Evolutionary conservation across 1,140 invertebrate species (phyloP).

Genomic region (Drosophila grimshawi): DNA sequence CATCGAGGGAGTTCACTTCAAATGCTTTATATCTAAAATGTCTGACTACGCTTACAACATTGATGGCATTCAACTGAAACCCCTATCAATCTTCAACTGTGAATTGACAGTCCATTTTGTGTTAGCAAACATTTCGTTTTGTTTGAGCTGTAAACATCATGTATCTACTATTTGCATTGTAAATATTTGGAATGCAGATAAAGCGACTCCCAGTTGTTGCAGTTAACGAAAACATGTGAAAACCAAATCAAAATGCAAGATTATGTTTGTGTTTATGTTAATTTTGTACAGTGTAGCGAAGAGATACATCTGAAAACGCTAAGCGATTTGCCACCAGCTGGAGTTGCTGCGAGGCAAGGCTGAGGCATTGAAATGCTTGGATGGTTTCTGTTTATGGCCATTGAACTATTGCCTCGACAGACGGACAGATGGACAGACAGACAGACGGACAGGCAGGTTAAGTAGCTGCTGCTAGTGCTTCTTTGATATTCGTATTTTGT

Average conservation of each 20-base stretch:
- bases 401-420: slow-evolving; percentile 32
- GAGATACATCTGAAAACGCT: not conserved
- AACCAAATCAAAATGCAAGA: not conserved
- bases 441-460: not conserved
- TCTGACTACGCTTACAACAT: too few species aligned
- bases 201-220: not conserved
- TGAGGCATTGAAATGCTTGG: slow-evolving; percentile 38
- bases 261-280: slow-evolving; percentile 1
- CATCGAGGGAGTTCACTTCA: too few species aligned
- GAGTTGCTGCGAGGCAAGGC: slow-evolving; percentile 19
- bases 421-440: too few species aligned
- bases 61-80: too few species aligned
- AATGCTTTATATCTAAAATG: too few species aligned
- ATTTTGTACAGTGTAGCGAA: slow-evolving; percentile 4
- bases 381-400: slow-evolving; percentile 49
- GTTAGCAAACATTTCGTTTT: not conserved
- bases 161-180: too few species aligned
- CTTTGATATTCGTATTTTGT: slow-evolving; percentile 48
- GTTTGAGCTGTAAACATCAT: too few species aligned
- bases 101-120: too few species aligned
- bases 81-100: too few species aligned
- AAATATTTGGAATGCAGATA: not conserved
- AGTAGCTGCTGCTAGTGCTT: slow-evolving; percentile 30
- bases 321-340: slow-evolving; percentile 1
- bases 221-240: not conserved